Base-by-base conservation (phyloP, 2,113 vertebrate genomes). In the Marmota monax region DNA sequence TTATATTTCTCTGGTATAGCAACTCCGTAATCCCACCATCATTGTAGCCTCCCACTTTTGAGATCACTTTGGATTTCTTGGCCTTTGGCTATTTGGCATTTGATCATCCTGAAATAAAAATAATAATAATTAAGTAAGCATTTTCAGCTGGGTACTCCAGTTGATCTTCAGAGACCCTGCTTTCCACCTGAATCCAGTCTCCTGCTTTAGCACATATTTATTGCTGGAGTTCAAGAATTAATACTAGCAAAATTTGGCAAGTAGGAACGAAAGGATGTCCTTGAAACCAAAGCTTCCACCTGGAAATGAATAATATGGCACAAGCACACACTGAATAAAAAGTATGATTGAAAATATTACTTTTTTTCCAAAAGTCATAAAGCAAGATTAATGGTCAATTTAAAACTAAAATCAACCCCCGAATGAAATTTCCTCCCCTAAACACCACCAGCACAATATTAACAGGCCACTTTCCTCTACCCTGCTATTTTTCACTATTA, bases 351-450 rank as follows among this genome's bases (percentile, higher is more conserved):
- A 93, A 92, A 88, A 86, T 67, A 65, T 56, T 70, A 16, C 85
- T 72, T 63, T 84, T 45, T 78, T 53, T 7, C 67, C 80, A 73
- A 80, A 96, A 97, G n/a, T 93, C 77, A 92, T 90, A 97, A 91
- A 96, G 42, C n/a, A 94, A 97, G 93, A 95, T 93, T 94, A 92
- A 96, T 90, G 61, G 48, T 61, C 32, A 86, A 86, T 90, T 78
- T 83, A 92, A 96, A 96, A 95, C 84, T 77, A 94, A 96, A 96
- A 96, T 94, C 86, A 85, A 84, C 32, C 56, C 42, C 74, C 90
- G 94, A 72, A 92, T 94, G 80, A 94, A 93, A 96, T 92, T 67
- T 74, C 84, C 85, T 79, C 63, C 29, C 69, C 89, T 84, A 61
- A 73, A 92, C 70, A 92, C 67, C 45, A 63, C 51, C 70, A 65